A percentile compares a stretch with the other conserved stretches of the same genome.
phyloP scores from a whole-genome alignment of 2,888 invertebrate species.

The Drosophila hamatofila region DNA sequence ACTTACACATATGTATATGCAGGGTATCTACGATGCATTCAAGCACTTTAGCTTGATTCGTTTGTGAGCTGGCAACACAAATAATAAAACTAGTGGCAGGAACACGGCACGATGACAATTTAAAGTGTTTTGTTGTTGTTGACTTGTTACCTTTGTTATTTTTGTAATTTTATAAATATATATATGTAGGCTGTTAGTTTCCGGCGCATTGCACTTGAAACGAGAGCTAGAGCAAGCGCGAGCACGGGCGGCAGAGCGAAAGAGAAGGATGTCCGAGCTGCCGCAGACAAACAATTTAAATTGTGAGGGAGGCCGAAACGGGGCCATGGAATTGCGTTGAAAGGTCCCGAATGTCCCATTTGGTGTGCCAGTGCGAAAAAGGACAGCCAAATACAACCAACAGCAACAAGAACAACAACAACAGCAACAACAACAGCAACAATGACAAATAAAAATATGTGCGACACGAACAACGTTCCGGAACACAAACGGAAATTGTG shows the following conservation, averaged over 20 bases:
- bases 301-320: constrained; percentile 54
- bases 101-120: constrained; percentile 54
- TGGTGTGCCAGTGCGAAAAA: constrained; percentile 60
- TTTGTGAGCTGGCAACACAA: constrained; percentile 24
- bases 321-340: constrained; percentile 70
- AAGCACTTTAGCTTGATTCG: background rate
- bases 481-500: constrained; percentile 79
- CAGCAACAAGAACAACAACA: constrained; percentile 11
- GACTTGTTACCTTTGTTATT: constrained; percentile 18
- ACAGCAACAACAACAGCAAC: constrained; percentile 31
- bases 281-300: constrained; percentile 75
- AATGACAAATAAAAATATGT: constrained; percentile 65
- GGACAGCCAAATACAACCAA: constrained; percentile 51
- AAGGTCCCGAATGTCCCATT: constrained; percentile 79
- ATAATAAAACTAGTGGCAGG: constrained; percentile 26
- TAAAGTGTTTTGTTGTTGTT: constrained; percentile 46
- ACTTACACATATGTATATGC: too few relatives aligned
- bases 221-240: constrained; percentile 2
- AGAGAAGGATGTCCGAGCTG: constrained; percentile 48
- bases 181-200: constrained; percentile 47
- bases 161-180: constrained; percentile 12
- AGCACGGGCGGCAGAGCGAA: background rate
- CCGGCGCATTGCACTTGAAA: constrained; percentile 63
- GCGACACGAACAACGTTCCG: constrained; percentile 77
- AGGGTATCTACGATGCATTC: background rate